Conservation (phyloP, 2,797 vertebrate species). For the Fringilla coelebs region DNA sequence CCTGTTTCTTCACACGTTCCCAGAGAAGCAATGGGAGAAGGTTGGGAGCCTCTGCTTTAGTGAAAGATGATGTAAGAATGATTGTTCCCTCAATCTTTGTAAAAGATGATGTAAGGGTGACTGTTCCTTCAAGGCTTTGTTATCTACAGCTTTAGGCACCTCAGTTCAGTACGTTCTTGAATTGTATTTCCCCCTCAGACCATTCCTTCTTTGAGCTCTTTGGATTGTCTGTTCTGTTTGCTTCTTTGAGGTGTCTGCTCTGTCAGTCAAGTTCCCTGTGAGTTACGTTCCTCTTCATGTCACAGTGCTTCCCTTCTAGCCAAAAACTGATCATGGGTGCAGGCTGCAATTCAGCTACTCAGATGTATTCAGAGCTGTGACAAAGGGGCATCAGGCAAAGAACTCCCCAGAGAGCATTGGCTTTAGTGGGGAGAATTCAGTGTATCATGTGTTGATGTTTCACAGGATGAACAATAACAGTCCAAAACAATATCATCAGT, state of each 20-base stretch:
- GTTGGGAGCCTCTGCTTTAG: background rate
- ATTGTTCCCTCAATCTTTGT: background rate
- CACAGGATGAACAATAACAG: background rate
- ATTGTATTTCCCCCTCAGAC: background rate
- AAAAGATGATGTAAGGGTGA: background rate
- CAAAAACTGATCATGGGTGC: background rate
- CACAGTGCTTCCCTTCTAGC: background rate
- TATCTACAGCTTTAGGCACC: background rate
- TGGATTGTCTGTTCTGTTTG: background rate
- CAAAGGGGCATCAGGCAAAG: background rate
- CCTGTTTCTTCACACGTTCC: background rate
- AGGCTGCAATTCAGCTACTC: background rate
- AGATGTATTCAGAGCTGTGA: background rate
- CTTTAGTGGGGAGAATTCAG: background rate
- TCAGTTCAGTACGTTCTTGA: background rate
- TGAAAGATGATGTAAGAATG: background rate
- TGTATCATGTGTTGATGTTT: background rate
- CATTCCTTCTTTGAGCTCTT: background rate
- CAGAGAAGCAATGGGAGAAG: background rate
- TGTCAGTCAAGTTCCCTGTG: background rate
- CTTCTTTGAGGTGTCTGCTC: background rate
- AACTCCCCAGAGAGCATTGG: background rate
- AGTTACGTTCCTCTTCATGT: background rate
- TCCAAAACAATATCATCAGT: background rate
- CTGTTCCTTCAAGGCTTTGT: background rate